Evolutionary conservation across 2,113 vertebrate species (phyloP).

Genomic region (Chaetura pelagica): DNA sequence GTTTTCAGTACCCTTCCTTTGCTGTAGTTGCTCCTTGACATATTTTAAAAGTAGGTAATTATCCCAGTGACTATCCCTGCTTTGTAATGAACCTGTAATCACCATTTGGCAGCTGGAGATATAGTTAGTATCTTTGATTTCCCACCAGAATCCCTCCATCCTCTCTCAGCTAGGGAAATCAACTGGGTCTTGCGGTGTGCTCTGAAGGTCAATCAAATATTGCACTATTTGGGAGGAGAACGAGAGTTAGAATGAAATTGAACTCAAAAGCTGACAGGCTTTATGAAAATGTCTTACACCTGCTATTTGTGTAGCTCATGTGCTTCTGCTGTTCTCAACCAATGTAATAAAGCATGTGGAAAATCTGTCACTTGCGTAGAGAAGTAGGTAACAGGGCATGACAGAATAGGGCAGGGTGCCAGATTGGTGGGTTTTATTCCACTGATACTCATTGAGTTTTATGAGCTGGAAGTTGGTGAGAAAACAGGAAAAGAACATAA

Average conservation of each 20-base stretch:
- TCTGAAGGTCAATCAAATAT: conserved; percentile 20
- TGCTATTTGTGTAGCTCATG: background rate
- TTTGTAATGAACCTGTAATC: conserved; percentile 35
- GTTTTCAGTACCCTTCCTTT: background rate
- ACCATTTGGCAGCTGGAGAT: background rate
- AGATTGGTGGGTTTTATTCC: background rate
- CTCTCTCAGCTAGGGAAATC: conserved; percentile 11
- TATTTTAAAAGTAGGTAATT: background rate
- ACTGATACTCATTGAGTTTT: background rate
- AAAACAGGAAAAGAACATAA: background rate
- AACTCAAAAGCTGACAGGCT: conserved; percentile 39
- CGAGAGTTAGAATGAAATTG: background rate
- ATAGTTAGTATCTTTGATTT: conserved; percentile 41
- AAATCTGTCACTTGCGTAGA: conserved; percentile 38
- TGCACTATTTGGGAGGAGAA: background rate
- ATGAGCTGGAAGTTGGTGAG: background rate
- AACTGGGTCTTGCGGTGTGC: background rate
- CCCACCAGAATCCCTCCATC: background rate
- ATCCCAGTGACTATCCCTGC: background rate
- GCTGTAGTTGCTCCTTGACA: background rate
- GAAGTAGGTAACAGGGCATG: conserved; percentile 1
- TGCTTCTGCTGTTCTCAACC: conserved; percentile 23
- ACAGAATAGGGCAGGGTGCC: background rate
- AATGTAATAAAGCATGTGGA: conserved; percentile 15
- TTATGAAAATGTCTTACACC: conserved; percentile 41